These are phyloP conservation scores for Isotomurus palustris DNA, from an alignment of 2,888 invertebrate genomes.

Conservation along the genomic window DNA sequence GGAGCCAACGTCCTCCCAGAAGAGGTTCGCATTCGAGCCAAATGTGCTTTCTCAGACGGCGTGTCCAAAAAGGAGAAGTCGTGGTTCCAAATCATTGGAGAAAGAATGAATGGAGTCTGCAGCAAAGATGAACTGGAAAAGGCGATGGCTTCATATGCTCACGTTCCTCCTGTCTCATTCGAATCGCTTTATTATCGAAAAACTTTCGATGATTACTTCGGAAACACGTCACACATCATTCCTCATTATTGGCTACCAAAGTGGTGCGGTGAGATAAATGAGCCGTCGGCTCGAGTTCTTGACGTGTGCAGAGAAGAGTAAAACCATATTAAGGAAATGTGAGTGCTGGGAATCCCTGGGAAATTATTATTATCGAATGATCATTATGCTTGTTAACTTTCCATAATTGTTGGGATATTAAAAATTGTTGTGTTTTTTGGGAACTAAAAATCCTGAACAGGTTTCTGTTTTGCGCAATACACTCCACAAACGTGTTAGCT, in stretches of 20 bases:
- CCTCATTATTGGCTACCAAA: constrained; percentile 37
- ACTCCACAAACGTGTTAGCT: no score
- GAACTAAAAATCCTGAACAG: no score
- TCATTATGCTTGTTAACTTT: no score
- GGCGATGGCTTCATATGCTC: constrained; percentile 15
- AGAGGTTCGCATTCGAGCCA: constrained; percentile 31
- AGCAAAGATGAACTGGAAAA: constrained; percentile 22
- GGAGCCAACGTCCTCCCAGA: constrained; percentile 25
- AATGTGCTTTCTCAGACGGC: constrained; percentile 38
- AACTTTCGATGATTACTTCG: constrained; percentile 36
- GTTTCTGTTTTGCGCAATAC: no score
- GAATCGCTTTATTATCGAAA: constrained; percentile 36
- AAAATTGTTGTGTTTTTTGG: no score
- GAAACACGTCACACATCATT: constrained; percentile 33
- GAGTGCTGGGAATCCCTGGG: no score
- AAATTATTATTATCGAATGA: no score
- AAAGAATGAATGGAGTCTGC: constrained; percentile 29
- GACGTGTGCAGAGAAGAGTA: constrained; percentile 34
- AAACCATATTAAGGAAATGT: no score
- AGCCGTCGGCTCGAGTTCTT: constrained; percentile 34
- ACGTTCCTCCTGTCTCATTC: constrained; percentile 29
- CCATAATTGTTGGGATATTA: no score
- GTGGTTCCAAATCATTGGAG: constrained; percentile 39
- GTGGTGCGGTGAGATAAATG: constrained; percentile 35
- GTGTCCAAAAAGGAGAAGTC: constrained; percentile 38